Percentiles rank a stretch among this genome's conserved stretches.
Evolutionary conservation across 1,140 invertebrate species (phyloP).

Genomic region (Camponotus vicinus): DNA sequence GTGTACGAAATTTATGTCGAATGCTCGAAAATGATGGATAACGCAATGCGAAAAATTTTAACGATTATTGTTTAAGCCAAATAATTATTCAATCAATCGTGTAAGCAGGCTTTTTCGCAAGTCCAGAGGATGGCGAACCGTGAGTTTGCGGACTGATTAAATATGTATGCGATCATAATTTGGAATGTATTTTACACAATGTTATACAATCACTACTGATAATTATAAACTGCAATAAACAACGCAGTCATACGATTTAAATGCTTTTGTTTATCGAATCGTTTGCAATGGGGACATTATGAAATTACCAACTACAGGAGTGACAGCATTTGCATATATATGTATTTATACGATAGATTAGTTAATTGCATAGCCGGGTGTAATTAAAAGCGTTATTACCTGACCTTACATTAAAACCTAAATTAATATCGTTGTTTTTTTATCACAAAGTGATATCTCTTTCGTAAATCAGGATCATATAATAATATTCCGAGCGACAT

Average conservation of each 20-base stretch:
- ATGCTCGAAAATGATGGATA: background rate
- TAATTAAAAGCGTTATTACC: conserved; percentile 55
- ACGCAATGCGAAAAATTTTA: conserved; percentile 14
- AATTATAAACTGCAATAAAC: conserved; percentile 50
- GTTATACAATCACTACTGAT: conserved; percentile 45
- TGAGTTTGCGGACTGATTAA: conserved; percentile 12
- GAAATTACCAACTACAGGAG: conserved; percentile 2
- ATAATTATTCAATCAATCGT: conserved; percentile 36
- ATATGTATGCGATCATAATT: conserved; percentile 34
- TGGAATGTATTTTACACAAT: conserved; percentile 31
- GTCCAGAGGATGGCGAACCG: background rate
- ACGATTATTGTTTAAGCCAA: background rate
- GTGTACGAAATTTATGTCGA: background rate
- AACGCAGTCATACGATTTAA: conserved; percentile 34
- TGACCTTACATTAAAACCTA: conserved; percentile 53
- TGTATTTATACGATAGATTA: conserved; percentile 43
- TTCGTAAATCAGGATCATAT: conserved; percentile 8
- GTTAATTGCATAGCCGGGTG: conserved; percentile 41
- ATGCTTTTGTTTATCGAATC: conserved; percentile 40
- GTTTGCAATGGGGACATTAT: conserved; percentile 24
- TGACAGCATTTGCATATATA: conserved; percentile 2
- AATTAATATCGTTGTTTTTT: conserved; percentile 9
- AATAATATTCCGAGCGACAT: conserved; percentile 42
- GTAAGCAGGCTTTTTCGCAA: conserved; percentile 13
- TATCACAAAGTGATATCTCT: conserved; percentile 7